Base-by-base conservation (phyloP, 92 coral and sea anemone species). In the Parazoanthus swiftii region DNA sequence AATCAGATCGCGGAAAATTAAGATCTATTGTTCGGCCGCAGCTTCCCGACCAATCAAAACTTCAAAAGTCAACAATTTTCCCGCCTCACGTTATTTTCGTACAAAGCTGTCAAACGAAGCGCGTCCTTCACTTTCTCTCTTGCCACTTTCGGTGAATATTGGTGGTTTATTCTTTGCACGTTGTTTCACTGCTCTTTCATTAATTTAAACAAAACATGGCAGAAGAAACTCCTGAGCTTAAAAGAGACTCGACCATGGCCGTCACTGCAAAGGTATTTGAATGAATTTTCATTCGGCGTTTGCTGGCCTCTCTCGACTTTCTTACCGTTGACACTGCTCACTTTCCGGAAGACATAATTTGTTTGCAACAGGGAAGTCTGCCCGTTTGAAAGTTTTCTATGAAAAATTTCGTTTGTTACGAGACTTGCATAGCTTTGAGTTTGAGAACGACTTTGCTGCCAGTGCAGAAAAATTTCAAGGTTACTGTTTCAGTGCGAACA, bases 261-360 rank as follows among this genome's bases (percentile, higher is more conserved):
- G 98, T 86, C 8, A 95, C 99, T 39, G 99, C 98, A n/a, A 95
- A 95, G 99, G 99, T 96, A 88, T 42, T 15, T 59, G 85, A 43
- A 16, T 39, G 65, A 70, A 42, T 43, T 67, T 8, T 33, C 2
- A 63, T 18, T 33, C 16, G 78, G 43, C 50, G 86, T 43, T 23
- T 42, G 46, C 33, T 21, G 10, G 46, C 37, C 43, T 76, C 36
- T 9, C 35, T 13, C 46, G 51, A 85, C 79, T 58, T 58, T 37
- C 33, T 37, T 25, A 56, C 71, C 18, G 74, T 82, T 85, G 2
- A 44, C 14, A 67, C 88, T 88, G 90, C 77, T 72, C 84, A 67
- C 76, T 77, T 85, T 77, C 25, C 79, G 46, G 37, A 25, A 82
- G 23, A 81, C 39, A 11, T 38, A 29, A 21, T 54, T 80, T 50